Base-by-base conservation (phyloP, 2,797 vertebrate species). In the Serranus cabrilla region DNA sequence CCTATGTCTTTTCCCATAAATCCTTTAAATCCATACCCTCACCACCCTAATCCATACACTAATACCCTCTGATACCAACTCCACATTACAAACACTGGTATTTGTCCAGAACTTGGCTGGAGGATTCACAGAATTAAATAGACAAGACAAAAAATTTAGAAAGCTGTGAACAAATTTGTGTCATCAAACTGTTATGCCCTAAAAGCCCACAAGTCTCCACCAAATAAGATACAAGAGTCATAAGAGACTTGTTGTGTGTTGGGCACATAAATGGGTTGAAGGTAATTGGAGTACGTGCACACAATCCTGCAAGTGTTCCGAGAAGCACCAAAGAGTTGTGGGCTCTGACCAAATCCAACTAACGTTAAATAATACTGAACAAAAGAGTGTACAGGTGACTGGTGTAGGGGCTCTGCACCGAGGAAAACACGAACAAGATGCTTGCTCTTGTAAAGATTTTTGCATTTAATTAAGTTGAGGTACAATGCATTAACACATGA, bases 361-460 rank as follows among this genome's bases (percentile, higher is more conserved):
- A 18, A 66, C 21, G 59, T 12, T 51, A 6, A 54, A 62, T 16
- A 12, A 18, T 54, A 55, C 18, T 54, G 13, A 23, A 52, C n/a
- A 23, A 57, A 60, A 7, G 55, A 58, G 49, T 4, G 16, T 25
- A 49, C 42, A 47, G 51, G 21, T 52, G 52, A 25, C 51, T 70
- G 23, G 39, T 31, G 57, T 61, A 56, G 14, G 13, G 21, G 10
- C 39, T 71, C 47, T 52, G 21, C 42, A 16, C 46, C 31, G 13
- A 55, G 40, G 31, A 75, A 66, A 79, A 76, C 74, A 73, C 78
- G 61, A 80, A 84, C 55, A 50, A 58, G 46, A 74, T 70, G 52
- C 54, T 76, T 7, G 18, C 27, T 51, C 39, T 49, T 31, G 7
- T 49, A 11, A 34, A 11, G 13, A 66, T 37, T 59, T 64, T 72